Conservation (phyloP, 37 sponge, comb jelly and placozoan genomes). For the Oopsacas minuta region DNA sequence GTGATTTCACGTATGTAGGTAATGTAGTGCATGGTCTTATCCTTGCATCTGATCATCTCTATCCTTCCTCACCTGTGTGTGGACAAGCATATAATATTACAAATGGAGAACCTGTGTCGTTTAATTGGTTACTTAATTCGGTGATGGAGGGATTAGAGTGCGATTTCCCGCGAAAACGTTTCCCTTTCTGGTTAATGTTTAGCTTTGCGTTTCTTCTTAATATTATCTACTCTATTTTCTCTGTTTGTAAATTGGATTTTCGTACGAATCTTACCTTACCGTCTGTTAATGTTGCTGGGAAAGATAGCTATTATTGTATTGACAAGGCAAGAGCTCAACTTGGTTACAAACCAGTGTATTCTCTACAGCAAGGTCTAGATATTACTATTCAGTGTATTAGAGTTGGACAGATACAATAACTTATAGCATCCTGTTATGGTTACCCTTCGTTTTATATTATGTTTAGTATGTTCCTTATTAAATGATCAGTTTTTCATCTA, state of each 20-base stretch:
- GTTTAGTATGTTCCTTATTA: too few species aligned
- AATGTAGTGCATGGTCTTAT: slow-evolving; percentile 77
- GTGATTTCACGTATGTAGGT: slow-evolving; percentile 80
- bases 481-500: too few species aligned
- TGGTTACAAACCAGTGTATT: background rate
- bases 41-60: slow-evolving; percentile 48
- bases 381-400: background rate
- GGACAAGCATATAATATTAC: slow-evolving; percentile 79
- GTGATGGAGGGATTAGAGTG: background rate
- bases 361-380: background rate
- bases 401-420: background rate
- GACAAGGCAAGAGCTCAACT: background rate
- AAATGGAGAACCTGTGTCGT: slow-evolving; percentile 63
- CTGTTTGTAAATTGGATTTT: background rate
- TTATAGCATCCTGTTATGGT: background rate
- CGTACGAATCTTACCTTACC: background rate
- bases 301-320: background rate
- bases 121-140: slow-evolving; percentile 1
- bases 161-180: background rate
- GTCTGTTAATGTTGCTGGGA: background rate
- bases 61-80: slow-evolving; percentile 28
- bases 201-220: background rate
- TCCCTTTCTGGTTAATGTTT: background rate
- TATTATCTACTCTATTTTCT: background rate
- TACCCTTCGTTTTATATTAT: too few species aligned